Evolutionary conservation across 2,113 vertebrate species (phyloP).

Genomic region (Potamarius usumacintae): DNA sequence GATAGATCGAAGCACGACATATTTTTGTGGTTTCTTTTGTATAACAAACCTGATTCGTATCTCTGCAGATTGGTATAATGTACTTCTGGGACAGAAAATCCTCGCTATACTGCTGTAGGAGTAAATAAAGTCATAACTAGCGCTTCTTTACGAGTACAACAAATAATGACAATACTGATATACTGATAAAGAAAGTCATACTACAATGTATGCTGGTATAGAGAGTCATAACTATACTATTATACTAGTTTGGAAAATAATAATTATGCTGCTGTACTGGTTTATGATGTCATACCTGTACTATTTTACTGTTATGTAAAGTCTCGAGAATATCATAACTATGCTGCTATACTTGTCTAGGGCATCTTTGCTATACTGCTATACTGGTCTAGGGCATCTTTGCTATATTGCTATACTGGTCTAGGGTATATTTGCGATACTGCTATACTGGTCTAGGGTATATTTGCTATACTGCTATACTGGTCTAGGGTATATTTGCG

Average conservation of each 20-base stretch:
- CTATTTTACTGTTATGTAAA: too few relatives aligned
- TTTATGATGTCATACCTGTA: too few relatives aligned
- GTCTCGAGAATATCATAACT: too few relatives aligned
- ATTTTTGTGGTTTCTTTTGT: neutral
- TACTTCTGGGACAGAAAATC: neutral
- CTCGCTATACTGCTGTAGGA: neutral
- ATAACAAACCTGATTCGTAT: neutral
- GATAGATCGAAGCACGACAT: neutral
- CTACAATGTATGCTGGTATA: too few relatives aligned
- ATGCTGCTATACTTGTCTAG: neutral
- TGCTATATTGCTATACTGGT: too few relatives aligned
- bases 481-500: too few relatives aligned
- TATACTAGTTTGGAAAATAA: neutral
- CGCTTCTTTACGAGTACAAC: neutral
- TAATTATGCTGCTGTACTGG: too few relatives aligned
- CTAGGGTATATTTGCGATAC: too few relatives aligned
- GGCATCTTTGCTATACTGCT: too few relatives aligned
- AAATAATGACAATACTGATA: neutral
- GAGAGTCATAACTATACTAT: neutral
- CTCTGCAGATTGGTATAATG: neutral
- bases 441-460: too few relatives aligned
- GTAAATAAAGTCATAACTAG: neutral
- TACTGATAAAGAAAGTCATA: neutral
- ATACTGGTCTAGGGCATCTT: too few relatives aligned
- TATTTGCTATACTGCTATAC: too few relatives aligned